These are phyloP conservation scores for Oligia latruncula DNA, from an alignment of 2,888 invertebrate species.

Conservation along the genomic window DNA sequence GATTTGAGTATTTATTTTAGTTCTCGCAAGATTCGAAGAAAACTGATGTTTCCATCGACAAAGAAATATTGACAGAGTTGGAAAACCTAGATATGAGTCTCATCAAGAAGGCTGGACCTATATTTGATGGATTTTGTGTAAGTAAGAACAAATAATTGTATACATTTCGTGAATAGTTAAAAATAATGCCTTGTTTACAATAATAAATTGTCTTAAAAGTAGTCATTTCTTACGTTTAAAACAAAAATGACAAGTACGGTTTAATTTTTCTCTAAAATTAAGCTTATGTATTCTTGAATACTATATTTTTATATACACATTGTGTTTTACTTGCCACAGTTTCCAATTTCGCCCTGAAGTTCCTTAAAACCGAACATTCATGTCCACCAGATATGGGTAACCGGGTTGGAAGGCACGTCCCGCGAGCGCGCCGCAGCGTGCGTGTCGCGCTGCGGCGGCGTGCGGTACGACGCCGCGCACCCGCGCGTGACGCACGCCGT, in stretches of 20 bases:
- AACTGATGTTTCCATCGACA: slow-evolving; percentile 77
- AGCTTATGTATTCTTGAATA: too few relatives aligned
- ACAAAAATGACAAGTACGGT: too few relatives aligned
- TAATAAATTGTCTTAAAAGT: too few relatives aligned
- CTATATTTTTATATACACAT: too few relatives aligned
- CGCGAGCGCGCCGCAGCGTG: slow-evolving; percentile 82
- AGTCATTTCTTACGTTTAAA: too few relatives aligned
- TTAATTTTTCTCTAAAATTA: too few relatives aligned
- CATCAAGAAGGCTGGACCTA: slow-evolving; percentile 93
- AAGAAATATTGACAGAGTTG: slow-evolving; percentile 78
- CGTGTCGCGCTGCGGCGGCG: slow-evolving; percentile 93
- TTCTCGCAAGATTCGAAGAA: slow-evolving; percentile 79
- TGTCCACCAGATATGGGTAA: slow-evolving; percentile 81
- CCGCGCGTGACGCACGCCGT: slow-evolving; percentile 95
- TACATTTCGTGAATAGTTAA: too few relatives aligned
- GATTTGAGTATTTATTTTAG: slow-evolving; percentile 68
- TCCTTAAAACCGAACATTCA: too few relatives aligned
- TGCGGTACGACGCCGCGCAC: slow-evolving; percentile 93
- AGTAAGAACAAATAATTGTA: slow-evolving; percentile 65
- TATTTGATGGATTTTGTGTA: slow-evolving; percentile 97
- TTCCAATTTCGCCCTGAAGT: too few relatives aligned
- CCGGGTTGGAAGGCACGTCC: slow-evolving; percentile 78
- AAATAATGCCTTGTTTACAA: too few relatives aligned
- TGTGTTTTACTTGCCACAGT: too few relatives aligned
- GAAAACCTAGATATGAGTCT: slow-evolving; percentile 90